These are phyloP conservation scores for Tolmerus cingulatus DNA, from an alignment of 2,888 invertebrate genomes.

Conservation along the genomic window DNA sequence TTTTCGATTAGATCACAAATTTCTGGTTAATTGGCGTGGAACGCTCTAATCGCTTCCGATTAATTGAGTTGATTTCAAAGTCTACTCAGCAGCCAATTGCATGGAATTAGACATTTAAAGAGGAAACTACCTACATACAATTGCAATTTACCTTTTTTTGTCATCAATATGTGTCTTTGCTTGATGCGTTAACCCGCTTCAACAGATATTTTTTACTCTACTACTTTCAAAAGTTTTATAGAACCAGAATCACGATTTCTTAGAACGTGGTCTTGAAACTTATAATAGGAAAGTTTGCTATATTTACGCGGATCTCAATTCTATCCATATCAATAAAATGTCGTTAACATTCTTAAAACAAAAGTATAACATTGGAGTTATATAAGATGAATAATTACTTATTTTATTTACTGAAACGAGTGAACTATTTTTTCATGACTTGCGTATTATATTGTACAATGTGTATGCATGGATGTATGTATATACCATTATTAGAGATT, in stretches of 20 bases:
- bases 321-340: no score
- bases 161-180: not conserved
- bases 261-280: not conserved
- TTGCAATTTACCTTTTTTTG: not conserved
- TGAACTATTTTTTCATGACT: no score
- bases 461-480: no score
- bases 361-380: no score
- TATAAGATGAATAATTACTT: no score
- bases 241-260: not conserved
- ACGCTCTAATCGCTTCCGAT: not conserved
- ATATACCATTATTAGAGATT: no score
- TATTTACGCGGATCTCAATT: no score
- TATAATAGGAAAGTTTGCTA: not conserved
- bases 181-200: not conserved
- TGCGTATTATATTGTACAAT: no score
- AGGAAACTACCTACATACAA: not conserved
- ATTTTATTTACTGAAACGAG: no score
- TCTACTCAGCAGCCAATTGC: not conserved
- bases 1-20: conserved; percentile 8
- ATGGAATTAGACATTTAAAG: not conserved
- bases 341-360: no score
- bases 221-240: not conserved
- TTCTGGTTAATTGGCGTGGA: not conserved
- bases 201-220: not conserved
- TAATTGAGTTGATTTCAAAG: not conserved